A percentile compares a stretch with the other conserved stretches of the same genome.
Evolutionary conservation across 2,797 vertebrate genomes (phyloP).

Genomic region (Gymnothorax reevesii): DNA sequence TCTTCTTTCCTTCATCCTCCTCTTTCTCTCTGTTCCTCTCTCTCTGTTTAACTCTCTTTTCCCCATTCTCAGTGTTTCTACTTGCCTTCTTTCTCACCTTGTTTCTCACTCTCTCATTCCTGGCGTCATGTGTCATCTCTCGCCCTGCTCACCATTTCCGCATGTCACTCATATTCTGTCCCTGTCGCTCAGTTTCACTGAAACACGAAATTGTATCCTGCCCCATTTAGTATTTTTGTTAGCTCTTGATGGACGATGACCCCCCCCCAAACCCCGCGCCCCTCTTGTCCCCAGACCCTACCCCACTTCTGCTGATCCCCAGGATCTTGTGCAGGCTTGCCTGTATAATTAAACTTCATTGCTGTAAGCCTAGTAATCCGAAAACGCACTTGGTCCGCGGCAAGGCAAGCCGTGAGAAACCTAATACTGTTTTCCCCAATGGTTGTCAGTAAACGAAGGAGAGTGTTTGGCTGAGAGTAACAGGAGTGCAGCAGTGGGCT

Average conservation of each 20-base stretch:
- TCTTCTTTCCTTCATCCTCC: neutral
- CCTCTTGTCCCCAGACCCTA: neutral
- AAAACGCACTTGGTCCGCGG: conserved; percentile 19
- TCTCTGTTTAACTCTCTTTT: neutral
- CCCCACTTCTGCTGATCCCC: neutral
- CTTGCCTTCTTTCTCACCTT: neutral
- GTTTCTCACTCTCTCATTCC: neutral
- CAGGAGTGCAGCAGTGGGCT: neutral
- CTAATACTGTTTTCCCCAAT: conserved; percentile 21
- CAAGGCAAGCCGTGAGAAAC: conserved; percentile 23
- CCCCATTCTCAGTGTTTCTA: neutral
- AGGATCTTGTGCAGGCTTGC: neutral
- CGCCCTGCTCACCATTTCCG: no score
- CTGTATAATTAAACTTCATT: conserved; percentile 28
- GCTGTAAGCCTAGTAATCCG: conserved; percentile 19
- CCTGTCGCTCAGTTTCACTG: neutral
- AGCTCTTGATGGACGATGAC: neutral
- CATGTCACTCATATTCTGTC: neutral
- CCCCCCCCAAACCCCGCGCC: neutral
- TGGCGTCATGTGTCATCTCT: no score
- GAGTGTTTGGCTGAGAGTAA: neutral
- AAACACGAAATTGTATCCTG: neutral
- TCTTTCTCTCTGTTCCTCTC: neutral
- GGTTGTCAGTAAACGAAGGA: conserved; percentile 31
- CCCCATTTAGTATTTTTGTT: neutral